A percentile compares a stretch with the other conserved stretches of the same genome.
Evolutionary conservation across 1,140 invertebrate genomes (phyloP).

Genomic region (Drosophila ficusphila): DNA sequence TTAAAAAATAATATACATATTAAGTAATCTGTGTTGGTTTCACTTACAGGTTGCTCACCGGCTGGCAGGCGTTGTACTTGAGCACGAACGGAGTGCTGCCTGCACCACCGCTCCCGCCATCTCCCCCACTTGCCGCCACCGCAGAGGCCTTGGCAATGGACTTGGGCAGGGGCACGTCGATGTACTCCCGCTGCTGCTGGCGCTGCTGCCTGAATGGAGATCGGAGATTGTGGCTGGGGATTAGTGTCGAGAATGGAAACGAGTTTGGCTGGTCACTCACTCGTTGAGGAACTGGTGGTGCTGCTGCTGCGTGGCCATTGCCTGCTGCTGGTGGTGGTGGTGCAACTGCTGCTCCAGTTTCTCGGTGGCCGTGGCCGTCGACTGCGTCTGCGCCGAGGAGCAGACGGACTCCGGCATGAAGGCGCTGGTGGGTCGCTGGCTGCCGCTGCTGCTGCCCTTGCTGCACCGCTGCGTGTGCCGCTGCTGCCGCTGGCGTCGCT

Average conservation of each 20-base stretch:
- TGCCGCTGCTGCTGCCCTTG: slow-evolving; percentile 57
- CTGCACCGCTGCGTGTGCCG: slow-evolving; percentile 65
- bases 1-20: too few species aligned
- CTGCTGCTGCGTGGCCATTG: slow-evolving; percentile 68
- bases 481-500: slow-evolving; percentile 64
- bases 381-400: slow-evolving; percentile 77
- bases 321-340: slow-evolving; percentile 75
- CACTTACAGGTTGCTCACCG: slow-evolving; percentile 79
- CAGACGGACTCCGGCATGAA: slow-evolving; percentile 78
- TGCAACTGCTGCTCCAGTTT: slow-evolving; percentile 77
- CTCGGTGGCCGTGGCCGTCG: slow-evolving; percentile 76
- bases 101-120: slow-evolving; percentile 17
- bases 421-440: slow-evolving; percentile 60
- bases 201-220: slow-evolving; percentile 25
- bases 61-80: slow-evolving; percentile 79
- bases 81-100: slow-evolving; percentile 69
- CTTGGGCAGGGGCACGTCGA: slow-evolving; percentile 84
- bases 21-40: too few species aligned
- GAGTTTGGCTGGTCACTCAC: slow-evolving; percentile 54
- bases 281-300: slow-evolving; percentile 78
- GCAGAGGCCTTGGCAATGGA: slow-evolving; percentile 74
- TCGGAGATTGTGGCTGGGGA: neutral
- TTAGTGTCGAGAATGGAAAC: slow-evolving; percentile 19
- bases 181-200: slow-evolving; percentile 74
- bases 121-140: slow-evolving; percentile 15